These are phyloP conservation scores for Anguilla pacifica DNA, from an alignment of 2,797 vertebrate genomes.

Conservation along the genomic window DNA sequence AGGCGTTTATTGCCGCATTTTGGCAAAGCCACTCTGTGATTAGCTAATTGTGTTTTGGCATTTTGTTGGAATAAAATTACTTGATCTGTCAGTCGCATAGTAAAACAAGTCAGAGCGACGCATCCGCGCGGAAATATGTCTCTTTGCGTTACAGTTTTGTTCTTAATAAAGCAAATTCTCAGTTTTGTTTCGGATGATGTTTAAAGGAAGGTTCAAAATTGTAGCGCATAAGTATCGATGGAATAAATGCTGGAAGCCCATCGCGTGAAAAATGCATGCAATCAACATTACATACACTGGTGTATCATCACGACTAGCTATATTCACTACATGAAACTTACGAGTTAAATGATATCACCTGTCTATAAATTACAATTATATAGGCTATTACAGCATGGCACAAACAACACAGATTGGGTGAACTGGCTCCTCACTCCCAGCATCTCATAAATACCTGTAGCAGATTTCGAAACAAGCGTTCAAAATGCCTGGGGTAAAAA, in stretches of 20 bases:
- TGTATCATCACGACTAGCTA: neutral
- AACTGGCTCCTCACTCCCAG: neutral
- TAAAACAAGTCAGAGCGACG: neutral
- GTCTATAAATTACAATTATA: neutral
- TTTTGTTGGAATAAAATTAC: conserved; percentile 29
- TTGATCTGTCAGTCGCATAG: neutral
- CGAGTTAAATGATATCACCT: neutral
- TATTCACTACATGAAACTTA: conserved; percentile 1
- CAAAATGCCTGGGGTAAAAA: neutral
- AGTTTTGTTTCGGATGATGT: neutral
- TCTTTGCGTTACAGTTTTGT: neutral
- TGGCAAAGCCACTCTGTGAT: conserved; percentile 33
- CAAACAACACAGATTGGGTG: neutral
- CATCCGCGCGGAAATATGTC: neutral
- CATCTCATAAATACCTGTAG: neutral
- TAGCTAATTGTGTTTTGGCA: conserved; percentile 38
- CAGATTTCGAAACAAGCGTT: neutral
- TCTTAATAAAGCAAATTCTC: neutral
- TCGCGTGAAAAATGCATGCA: neutral
- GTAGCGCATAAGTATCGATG: neutral
- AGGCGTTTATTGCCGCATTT: conserved; percentile 29
- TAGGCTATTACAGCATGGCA: neutral
- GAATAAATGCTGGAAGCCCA: neutral
- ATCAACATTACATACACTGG: neutral
- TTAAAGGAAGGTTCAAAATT: neutral